Evolutionary conservation across 2,797 vertebrate species (phyloP), one percentile per base, ranked within the genome.

Genomic region (Cephalopachus bancanus): DNA sequence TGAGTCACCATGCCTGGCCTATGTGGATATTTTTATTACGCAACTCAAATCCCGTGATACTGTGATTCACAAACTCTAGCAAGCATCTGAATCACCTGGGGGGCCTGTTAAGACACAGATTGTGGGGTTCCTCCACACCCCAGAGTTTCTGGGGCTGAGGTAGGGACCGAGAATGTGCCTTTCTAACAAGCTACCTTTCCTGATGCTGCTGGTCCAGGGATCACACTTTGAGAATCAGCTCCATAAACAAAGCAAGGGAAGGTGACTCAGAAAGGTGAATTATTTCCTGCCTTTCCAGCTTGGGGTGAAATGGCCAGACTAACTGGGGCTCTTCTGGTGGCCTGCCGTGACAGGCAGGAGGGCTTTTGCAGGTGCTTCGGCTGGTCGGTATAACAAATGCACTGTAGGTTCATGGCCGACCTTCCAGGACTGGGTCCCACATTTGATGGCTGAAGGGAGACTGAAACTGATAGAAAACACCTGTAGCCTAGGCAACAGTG

Each of bases 401-500:
- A 15, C 16, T 57, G 49, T 28, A 60, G n/a, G 5, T 30, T 17
- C 7, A 30, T 33, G 44, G 57, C 57, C 9, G 11, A 44, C 20
- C 57, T 90, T 89, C 55, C 51, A 87, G 78, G 57, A 83, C 26
- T 0, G 20, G 62, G 30, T 62, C 71, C 49, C 59, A 12, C 17
- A 12, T 62, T 22, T 67, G 67, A 55, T 75, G 59, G 59, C 86
- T 71, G 37, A 83, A 84, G 62, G 67, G 71, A 85, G 24, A 53
- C 65, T 78, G 57, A 59, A 37, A 60, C 11, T 28, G 55, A 79
- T 5, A 26, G 88, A 65, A 74, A 88, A 93, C 81, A 90, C 80
- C 75, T 74, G 67, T 75, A 85, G 81, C 85, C 89, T 74, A 83
- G 92, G 90, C 62, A 91, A 83, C 64, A 17, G 22, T 6, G 37